These are phyloP conservation scores for Pyrgilauda ruficollis DNA, from an alignment of 2,113 vertebrate species.

Conservation along the genomic window DNA sequence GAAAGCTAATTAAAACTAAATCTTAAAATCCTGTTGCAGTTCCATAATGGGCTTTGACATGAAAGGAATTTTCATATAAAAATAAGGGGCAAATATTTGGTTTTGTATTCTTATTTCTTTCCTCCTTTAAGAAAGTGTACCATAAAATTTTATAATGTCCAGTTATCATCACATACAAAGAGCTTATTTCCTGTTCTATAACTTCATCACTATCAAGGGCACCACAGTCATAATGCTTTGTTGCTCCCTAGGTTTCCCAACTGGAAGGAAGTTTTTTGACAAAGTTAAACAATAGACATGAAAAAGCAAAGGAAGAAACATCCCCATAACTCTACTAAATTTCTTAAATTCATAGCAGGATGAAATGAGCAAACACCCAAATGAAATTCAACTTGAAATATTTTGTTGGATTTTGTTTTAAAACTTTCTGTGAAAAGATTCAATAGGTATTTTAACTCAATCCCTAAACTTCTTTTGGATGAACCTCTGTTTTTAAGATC, in stretches of 20 bases:
- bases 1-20: background rate
- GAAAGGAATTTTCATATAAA: background rate
- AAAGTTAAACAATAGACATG: background rate
- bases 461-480: background rate
- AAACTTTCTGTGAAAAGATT: background rate
- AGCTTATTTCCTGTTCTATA: background rate
- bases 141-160: background rate
- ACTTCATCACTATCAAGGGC: background rate
- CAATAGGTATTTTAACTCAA: background rate
- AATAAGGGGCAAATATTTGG: background rate
- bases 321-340: background rate
- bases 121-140: background rate
- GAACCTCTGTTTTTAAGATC: background rate
- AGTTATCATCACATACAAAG: background rate
- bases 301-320: background rate
- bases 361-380: background rate
- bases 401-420: background rate
- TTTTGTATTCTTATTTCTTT: background rate
- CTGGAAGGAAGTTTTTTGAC: background rate
- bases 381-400: background rate
- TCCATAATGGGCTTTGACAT: background rate
- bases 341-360: background rate
- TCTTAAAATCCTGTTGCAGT: background rate
- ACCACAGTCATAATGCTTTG: background rate
- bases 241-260: background rate